Evolutionary conservation across 92 coral and sea anemone species (phyloP).

Genomic region (Phymanthus crucifer): DNA sequence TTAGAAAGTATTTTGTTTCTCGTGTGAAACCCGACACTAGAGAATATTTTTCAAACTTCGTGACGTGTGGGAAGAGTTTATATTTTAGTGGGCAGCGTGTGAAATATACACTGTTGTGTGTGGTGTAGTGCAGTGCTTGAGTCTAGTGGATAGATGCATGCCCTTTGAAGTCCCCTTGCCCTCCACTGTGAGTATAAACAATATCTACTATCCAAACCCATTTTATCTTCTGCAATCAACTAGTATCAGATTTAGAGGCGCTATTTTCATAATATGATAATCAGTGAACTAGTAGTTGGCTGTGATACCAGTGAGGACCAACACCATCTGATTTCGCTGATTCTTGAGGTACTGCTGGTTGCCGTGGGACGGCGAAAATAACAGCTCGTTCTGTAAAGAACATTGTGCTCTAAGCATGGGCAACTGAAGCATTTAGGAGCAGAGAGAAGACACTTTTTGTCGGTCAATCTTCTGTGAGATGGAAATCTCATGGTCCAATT

Average conservation of each 20-base stretch:
- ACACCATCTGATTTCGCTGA: background rate
- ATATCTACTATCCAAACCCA: background rate
- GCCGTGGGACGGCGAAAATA: background rate
- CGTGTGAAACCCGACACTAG: constrained; percentile 69
- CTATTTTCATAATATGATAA: constrained; percentile 65
- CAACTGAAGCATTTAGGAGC: background rate
- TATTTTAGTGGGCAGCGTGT: constrained; percentile 5
- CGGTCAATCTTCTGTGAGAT: background rate
- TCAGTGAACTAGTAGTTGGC: constrained; percentile 17
- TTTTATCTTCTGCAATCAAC: constrained; percentile 43
- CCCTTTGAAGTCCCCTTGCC: constrained; percentile 29
- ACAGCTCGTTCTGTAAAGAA: background rate
- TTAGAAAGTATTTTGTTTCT: constrained; percentile 82
- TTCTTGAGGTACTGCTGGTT: background rate
- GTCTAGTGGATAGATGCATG: background rate
- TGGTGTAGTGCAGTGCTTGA: constrained; percentile 7
- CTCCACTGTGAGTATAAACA: constrained; percentile 36
- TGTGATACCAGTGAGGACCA: constrained; percentile 27
- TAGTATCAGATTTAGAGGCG: constrained; percentile 51
- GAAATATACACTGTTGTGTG: background rate
- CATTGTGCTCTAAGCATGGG: background rate
- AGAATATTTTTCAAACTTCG: background rate
- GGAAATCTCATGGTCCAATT: background rate
- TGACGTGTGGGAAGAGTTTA: constrained; percentile 15
- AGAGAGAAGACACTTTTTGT: background rate